Evolutionary conservation across 2,797 vertebrate species (phyloP).

Genomic region (Bovichtus diacanthus): DNA sequence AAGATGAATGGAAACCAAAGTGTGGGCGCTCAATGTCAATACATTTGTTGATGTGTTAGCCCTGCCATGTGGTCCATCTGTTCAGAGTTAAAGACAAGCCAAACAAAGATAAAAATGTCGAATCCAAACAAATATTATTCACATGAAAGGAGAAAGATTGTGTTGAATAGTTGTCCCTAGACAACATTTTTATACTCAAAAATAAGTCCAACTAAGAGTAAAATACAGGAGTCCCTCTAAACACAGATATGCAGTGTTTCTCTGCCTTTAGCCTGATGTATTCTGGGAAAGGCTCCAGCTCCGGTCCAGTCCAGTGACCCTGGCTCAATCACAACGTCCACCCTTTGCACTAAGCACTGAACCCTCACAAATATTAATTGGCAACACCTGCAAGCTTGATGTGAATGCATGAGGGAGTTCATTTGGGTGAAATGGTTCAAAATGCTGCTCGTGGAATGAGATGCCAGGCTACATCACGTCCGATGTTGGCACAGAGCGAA

Average conservation of each 20-base stretch:
- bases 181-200: not conserved
- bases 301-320: conserved; percentile 32
- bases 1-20: too few relatives aligned
- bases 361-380: conserved; percentile 40
- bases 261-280: not conserved
- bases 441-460: not conserved
- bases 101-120: too few relatives aligned
- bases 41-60: too few relatives aligned
- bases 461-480: not conserved
- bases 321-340: conserved; percentile 29
- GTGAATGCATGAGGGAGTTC: conserved; percentile 20
- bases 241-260: not conserved
- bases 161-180: not conserved
- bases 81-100: too few relatives aligned
- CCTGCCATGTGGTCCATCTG: conserved; percentile 18
- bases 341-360: conserved; percentile 37
- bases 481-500: not conserved
- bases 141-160: conserved; percentile 4
- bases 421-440: not conserved
- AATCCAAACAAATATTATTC: too few relatives aligned
- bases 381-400: conserved; percentile 43
- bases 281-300: conserved; percentile 40
- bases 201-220: not conserved
- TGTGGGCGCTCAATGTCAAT: too few relatives aligned
- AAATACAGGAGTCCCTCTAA: not conserved